These are phyloP conservation scores for Eristalinus sepulchralis DNA, from an alignment of 2,888 invertebrate genomes.

Conservation along the genomic window DNA sequence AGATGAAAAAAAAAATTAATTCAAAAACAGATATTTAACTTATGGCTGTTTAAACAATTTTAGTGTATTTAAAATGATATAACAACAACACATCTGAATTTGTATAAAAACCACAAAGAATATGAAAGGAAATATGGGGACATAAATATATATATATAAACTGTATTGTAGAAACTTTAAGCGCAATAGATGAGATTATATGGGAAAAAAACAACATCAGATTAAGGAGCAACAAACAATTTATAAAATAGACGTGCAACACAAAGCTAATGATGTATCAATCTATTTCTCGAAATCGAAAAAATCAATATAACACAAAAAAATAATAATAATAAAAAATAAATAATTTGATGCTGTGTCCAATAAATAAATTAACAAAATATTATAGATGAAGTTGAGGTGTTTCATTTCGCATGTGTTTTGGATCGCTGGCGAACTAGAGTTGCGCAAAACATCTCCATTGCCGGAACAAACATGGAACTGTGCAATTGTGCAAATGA, in stretches of 20 bases:
- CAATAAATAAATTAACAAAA: conserved; percentile 58
- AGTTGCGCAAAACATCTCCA: too few relatives aligned
- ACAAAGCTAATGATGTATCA: conserved; percentile 28
- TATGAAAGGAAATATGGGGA: conserved; percentile 6
- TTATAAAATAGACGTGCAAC: conserved; percentile 39
- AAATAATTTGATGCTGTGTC: conserved; percentile 64
- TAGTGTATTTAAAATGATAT: conserved; percentile 53
- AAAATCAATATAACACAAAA: background rate
- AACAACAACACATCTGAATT: conserved; percentile 29
- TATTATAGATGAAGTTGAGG: conserved; percentile 46
- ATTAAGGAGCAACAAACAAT: conserved; percentile 14
- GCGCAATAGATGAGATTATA: conserved; percentile 35
- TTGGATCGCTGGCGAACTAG: too few relatives aligned
- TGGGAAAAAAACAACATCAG: conserved; percentile 21
- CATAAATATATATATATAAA: background rate
- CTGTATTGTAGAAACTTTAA: conserved; percentile 4
- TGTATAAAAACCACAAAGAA: conserved; percentile 10
- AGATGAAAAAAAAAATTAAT: conserved; percentile 20
- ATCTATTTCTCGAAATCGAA: conserved; percentile 23
- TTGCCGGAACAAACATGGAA: too few relatives aligned
- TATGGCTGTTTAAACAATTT: conserved; percentile 71
- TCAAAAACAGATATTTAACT: conserved; percentile 63
- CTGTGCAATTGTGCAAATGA: too few relatives aligned
- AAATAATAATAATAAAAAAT: conserved; percentile 11
- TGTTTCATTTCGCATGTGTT: conserved; percentile 37